phyloP scores from a whole-genome alignment of 1,140 invertebrate species.

The Drosophila funebris region DNA sequence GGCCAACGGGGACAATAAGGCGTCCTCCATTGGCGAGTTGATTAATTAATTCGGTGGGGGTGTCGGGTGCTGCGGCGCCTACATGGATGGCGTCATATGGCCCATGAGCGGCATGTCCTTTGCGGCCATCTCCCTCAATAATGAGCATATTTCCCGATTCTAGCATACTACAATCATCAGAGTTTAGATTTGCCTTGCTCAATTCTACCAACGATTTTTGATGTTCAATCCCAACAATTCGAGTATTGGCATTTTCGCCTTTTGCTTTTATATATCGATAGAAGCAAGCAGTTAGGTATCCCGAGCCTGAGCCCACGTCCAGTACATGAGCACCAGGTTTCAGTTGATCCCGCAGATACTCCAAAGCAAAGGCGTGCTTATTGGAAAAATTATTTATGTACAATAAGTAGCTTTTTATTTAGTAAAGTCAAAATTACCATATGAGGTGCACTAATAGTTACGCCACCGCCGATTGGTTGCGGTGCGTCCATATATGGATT shows the following conservation, averaged over 20 bases:
- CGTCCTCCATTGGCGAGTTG: slow-evolving; percentile 92
- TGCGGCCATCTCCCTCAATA: slow-evolving; percentile 92
- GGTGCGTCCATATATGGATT: slow-evolving; percentile 95
- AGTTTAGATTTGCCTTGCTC: slow-evolving; percentile 91
- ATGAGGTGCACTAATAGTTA: slow-evolving; percentile 98
- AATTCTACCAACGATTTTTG: slow-evolving; percentile 92
- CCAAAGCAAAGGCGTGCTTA: slow-evolving; percentile 96
- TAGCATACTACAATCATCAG: slow-evolving; percentile 89
- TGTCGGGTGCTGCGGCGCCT: slow-evolving; percentile 92
- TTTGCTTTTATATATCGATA: slow-evolving; percentile 84
- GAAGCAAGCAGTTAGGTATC: slow-evolving; percentile 98
- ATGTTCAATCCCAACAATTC: slow-evolving; percentile 95
- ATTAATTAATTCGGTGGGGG: slow-evolving; percentile 89
- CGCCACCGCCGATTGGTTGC: slow-evolving; percentile 94
- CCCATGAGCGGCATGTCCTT: slow-evolving; percentile 88
- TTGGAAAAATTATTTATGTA: background rate
- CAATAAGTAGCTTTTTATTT: background rate
- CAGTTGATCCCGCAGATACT: slow-evolving; percentile 93
- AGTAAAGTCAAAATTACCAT: slow-evolving; percentile 89
- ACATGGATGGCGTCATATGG: slow-evolving; percentile 90
- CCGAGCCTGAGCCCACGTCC: slow-evolving; percentile 98
- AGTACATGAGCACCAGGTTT: slow-evolving; percentile 91
- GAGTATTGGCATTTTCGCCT: slow-evolving; percentile 87
- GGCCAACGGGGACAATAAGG: slow-evolving; percentile 96
- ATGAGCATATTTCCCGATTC: slow-evolving; percentile 88